These are phyloP conservation scores for Oscheius sp. DNA, from an alignment of 2,888 invertebrate genomes.

Conservation along the genomic window DNA sequence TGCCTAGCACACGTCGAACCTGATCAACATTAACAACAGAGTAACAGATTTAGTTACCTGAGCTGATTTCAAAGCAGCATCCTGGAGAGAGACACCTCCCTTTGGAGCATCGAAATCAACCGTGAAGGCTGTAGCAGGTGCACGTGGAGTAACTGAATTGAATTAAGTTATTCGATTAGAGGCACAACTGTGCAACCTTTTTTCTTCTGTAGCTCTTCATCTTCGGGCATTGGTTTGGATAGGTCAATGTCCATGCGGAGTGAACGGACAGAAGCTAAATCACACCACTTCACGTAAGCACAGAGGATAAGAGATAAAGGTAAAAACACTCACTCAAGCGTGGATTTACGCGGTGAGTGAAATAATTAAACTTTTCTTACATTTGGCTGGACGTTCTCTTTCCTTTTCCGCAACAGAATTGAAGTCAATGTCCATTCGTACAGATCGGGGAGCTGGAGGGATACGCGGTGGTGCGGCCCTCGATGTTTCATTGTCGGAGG, in stretches of 20 bases:
- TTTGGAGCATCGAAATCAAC: slow-evolving; percentile 47
- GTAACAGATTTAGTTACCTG: slow-evolving; percentile 31
- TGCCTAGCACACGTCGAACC: slow-evolving; percentile 34
- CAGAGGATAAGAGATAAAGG: background rate
- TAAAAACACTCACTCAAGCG: slow-evolving; percentile 17
- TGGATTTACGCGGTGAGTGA: no score
- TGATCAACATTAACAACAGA: slow-evolving; percentile 3
- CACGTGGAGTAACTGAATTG: slow-evolving; percentile 28
- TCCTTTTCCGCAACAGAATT: slow-evolving; percentile 25
- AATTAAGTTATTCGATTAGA: slow-evolving; percentile 1
- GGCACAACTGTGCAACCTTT: slow-evolving; percentile 22
- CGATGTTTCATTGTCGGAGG: slow-evolving; percentile 37
- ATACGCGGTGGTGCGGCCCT: background rate
- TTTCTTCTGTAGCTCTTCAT: slow-evolving; percentile 36
- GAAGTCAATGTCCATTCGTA: slow-evolving; percentile 61
- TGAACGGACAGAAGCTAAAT: slow-evolving; percentile 34
- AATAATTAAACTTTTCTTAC: slow-evolving; percentile 1
- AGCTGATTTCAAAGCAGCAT: slow-evolving; percentile 53
- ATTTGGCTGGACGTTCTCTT: slow-evolving; percentile 12
- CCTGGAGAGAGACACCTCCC: slow-evolving; percentile 51
- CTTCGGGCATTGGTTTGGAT: slow-evolving; percentile 38
- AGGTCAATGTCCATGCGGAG: slow-evolving; percentile 42
- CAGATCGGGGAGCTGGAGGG: slow-evolving; percentile 43
- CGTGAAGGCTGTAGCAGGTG: slow-evolving; percentile 52
- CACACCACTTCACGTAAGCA: slow-evolving; percentile 31